Evolutionary conservation across 2,888 invertebrate species (phyloP), one percentile per base, ranked within the genome.

Genomic region (Ganaspis brasiliensis): DNA sequence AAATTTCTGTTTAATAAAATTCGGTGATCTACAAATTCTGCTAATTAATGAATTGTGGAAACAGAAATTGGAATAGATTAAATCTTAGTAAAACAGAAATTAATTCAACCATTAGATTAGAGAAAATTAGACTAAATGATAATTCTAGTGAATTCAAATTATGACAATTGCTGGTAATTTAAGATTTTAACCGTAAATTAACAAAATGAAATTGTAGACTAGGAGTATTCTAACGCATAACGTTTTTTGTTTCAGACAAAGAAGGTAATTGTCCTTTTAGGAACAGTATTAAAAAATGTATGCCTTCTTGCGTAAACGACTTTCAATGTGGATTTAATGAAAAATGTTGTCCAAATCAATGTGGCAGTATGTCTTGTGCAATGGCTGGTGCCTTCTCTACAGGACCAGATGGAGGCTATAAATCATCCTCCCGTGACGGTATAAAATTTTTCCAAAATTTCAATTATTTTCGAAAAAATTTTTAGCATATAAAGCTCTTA

Each of bases 271-370:
- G 96, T 86, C 96, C 96, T 1, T 88, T 94, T 1, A 93, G 93
- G 0, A 94, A 94, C 49, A 94, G 94, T 89, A 94, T 95, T 79
- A 93, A 93, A 81, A 93, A 92, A 78, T 96, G 96, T 89, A 94
- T 92, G 72, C 95, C 96, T 0, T 95, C 94, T 87, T 96, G 96
- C 85, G 87, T 92, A 59, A 93, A 94, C 78, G 94, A 95, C 89
- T 93, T 93, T 82, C 94, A 95, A 81, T 96, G 96, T 89, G 92
- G 93, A 40, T 92, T 93, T 73, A 94, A 94, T 82, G 94, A 94
- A 87, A 94, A 94, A 82, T 96, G 96, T 89, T 95, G 95, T 84
- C 92, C 94, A 9, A 96, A 96, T 91, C 90, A 94, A 75, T 96
- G 96, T 92, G 95, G 95, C 84, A 92, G 93, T 70, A 94, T 94